These are phyloP conservation scores for Lophura nycthemera DNA, from an alignment of 2,113 vertebrate species.

Conservation along the genomic window DNA sequence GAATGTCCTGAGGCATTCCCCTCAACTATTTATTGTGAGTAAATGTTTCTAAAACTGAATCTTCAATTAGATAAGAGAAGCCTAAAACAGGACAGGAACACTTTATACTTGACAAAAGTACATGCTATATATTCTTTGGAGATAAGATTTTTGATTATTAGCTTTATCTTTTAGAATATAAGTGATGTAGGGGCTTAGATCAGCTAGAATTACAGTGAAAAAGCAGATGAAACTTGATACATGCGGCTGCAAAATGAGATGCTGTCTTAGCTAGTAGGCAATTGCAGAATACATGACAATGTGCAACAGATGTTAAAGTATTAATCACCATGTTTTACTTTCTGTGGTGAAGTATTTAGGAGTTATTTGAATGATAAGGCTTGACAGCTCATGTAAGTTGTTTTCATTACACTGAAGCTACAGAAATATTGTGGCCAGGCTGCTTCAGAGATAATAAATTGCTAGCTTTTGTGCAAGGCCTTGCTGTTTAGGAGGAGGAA, in stretches of 20 bases:
- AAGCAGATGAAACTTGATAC: conserved; percentile 9
- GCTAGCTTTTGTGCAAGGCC: background rate
- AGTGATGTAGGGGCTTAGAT: background rate
- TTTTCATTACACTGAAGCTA: conserved; percentile 7
- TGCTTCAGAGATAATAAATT: background rate
- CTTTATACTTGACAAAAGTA: background rate
- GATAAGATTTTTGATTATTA: background rate
- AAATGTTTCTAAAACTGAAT: conserved; percentile 14
- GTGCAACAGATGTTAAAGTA: conserved; percentile 41
- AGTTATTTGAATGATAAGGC: background rate
- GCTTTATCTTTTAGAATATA: background rate
- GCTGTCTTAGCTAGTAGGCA: conserved; percentile 17
- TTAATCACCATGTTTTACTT: conserved; percentile 41
- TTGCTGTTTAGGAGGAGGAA: background rate
- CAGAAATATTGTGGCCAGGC: background rate
- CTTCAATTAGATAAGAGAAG: background rate
- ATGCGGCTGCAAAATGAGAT: conserved; percentile 37
- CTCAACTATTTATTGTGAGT: background rate
- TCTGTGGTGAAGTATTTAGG: conserved; percentile 37
- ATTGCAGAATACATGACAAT: background rate
- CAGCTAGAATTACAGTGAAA: conserved; percentile 10
- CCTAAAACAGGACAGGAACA: background rate
- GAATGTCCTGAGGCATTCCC: background rate
- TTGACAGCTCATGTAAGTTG: conserved; percentile 37
- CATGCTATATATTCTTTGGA: background rate